phyloP scores from a whole-genome alignment of 1,140 invertebrate species.

The Drosophila tani region DNA sequence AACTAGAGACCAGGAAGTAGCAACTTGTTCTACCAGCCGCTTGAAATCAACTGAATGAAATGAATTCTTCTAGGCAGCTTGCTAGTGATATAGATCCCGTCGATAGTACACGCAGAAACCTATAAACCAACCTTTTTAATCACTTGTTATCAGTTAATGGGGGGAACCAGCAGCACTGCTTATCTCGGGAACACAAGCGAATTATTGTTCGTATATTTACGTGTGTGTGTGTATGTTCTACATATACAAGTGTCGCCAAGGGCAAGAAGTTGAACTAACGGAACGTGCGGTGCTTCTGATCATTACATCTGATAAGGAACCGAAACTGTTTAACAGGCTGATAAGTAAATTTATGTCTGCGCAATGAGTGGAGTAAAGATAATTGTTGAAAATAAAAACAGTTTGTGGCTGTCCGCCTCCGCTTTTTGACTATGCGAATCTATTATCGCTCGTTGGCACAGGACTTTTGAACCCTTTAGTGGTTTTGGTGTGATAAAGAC shows the following conservation, averaged over 20 bases:
- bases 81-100: slow-evolving; percentile 32
- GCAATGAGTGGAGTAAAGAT: slow-evolving; percentile 2
- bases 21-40: slow-evolving; percentile 36
- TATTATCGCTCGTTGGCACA: neutral
- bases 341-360: slow-evolving; percentile 21
- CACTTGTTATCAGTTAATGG: slow-evolving; percentile 48
- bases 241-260: slow-evolving; percentile 2
- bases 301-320: slow-evolving; percentile 26
- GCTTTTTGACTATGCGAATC: neutral
- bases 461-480: slow-evolving; percentile 5
- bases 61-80: slow-evolving; percentile 2
- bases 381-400: neutral
- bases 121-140: slow-evolving; percentile 47
- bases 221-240: neutral
- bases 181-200: slow-evolving; percentile 21
- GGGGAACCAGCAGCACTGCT: slow-evolving; percentile 26
- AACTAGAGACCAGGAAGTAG: slow-evolving; percentile 16
- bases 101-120: slow-evolving; percentile 29
- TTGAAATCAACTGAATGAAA: slow-evolving; percentile 57
- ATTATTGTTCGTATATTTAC: neutral
- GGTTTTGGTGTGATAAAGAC: neutral
- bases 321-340: slow-evolving; percentile 13
- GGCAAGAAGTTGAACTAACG: slow-evolving; percentile 27
- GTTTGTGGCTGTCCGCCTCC: neutral
- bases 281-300: slow-evolving; percentile 22